Percentiles rank a stretch among this genome's conserved stretches.
These are phyloP conservation scores for Cosmia trapezina DNA, from an alignment of 2,888 invertebrate genomes.

Conservation along the genomic window DNA sequence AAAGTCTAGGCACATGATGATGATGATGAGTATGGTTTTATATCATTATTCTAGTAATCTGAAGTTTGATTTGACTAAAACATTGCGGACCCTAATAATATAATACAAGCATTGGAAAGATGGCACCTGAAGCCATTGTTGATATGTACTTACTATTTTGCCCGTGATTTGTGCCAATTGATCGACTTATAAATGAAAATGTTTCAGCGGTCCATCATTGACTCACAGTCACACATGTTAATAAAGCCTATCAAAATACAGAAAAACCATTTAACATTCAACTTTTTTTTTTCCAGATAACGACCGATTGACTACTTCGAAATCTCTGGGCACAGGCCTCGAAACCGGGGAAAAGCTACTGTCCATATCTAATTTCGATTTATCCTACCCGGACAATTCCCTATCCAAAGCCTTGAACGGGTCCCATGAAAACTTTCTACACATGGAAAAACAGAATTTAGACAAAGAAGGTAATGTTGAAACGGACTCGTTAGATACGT, in stretches of 20 bases:
- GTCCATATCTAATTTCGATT: slow-evolving; percentile 79
- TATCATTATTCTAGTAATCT: too few species aligned
- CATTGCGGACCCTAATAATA: not conserved
- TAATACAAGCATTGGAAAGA: not conserved
- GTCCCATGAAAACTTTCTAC: slow-evolving; percentile 79
- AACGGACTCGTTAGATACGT: slow-evolving; percentile 66
- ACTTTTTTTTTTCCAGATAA: slow-evolving; percentile 68
- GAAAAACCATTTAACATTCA: not conserved
- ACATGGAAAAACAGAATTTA: slow-evolving; percentile 74
- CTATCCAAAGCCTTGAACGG: slow-evolving; percentile 74
- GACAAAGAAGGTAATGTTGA: slow-evolving; percentile 67
- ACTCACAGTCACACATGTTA: too few species aligned
- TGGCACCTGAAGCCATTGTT: not conserved
- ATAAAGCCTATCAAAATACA: not conserved
- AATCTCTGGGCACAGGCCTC: slow-evolving; percentile 79
- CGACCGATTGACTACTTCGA: slow-evolving; percentile 74
- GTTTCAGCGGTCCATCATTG: not conserved
- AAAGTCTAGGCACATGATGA: too few species aligned
- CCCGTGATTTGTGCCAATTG: not conserved
- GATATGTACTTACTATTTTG: not conserved
- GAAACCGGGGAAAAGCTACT: slow-evolving; percentile 72
- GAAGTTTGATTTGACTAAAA: not conserved
- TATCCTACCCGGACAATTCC: slow-evolving; percentile 72
- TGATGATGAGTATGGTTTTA: too few species aligned
- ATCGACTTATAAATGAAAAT: not conserved